Percentiles rank a stretch among this genome's conserved stretches.
Conservation (phyloP, 2,113 vertebrate genomes). For the Promerops cafer region DNA sequence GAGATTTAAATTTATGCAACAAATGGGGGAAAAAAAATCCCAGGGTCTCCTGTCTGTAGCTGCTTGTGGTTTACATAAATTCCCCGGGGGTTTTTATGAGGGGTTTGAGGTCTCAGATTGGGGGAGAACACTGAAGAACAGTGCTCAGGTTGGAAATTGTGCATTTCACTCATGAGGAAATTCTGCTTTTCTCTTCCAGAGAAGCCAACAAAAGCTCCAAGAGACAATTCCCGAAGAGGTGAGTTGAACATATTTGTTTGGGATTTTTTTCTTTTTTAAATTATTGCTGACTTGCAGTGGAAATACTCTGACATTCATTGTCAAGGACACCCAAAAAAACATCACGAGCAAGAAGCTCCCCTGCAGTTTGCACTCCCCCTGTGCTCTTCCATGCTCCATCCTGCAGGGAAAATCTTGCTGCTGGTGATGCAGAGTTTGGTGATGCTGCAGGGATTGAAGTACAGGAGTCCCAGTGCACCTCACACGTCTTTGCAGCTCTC, state of each 20-base stretch:
- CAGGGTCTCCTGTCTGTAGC: neutral
- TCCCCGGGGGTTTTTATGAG: neutral
- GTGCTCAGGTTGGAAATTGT: neutral
- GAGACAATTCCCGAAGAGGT: slow-evolving; percentile 37
- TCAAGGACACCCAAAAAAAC: neutral
- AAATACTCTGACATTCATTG: neutral
- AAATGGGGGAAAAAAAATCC: neutral
- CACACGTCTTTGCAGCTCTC: neutral
- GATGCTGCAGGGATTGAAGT: neutral
- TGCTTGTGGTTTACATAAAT: neutral
- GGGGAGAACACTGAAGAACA: neutral
- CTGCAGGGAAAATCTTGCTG: neutral
- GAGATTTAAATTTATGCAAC: fast-evolving
- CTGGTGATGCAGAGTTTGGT: neutral
- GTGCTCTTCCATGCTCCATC: fast-evolving
- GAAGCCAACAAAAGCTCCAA: slow-evolving; percentile 43
- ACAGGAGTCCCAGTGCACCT: neutral
- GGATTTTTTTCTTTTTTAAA: neutral
- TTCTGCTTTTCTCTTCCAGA: slow-evolving; percentile 41
- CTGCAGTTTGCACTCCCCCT: neutral
- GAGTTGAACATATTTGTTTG: neutral
- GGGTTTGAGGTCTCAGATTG: neutral
- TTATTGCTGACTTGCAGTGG: neutral
- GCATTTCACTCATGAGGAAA: neutral
- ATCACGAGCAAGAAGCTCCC: neutral